Base-by-base conservation (phyloP, 2,888 invertebrate genomes). In the Autographa pulchrina region DNA sequence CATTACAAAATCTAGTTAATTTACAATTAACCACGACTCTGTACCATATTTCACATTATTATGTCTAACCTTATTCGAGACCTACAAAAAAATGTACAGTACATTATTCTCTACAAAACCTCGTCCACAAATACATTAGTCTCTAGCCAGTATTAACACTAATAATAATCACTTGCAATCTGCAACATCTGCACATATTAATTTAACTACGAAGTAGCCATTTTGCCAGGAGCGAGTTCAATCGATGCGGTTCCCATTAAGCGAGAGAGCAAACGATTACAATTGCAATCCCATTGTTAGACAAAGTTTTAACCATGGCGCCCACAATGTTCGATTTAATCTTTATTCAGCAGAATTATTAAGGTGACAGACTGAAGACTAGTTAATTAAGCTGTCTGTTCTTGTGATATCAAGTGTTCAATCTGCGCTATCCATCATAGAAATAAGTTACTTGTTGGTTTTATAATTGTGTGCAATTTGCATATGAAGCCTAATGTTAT, bases 231-330 rank as follows among this genome's bases (percentile, higher is more conserved):
- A 48, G n/a, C 48, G 48, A 48, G 48, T 48, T 48, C 48, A 48
- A 48, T 48, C 48, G 48, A n/a, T 48, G 48, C 48, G 48, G 48
- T 48, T 48, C 16, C n/a, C 2, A 48, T n/a, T 48, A 43, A 43
- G 2, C 43, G 48, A 7, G 16, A 48, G 48, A 48, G n/a, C 48
- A n/a, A 48, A 48, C 48, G 48, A 48, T 48, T n/a, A 48, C 48
- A 48, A 48, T 48, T 48, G 48, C n/a, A 48, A n/a, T n/a, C 48
- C 48, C n/a, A 48, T 48, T 48, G 48, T 48, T 48, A 48, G 48
- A 48, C n/a, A 5, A 48, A 48, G 48, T 48, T 48, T 48, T 48
- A 48, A 48, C 11, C 38, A 48, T 48, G 48, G 48, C n/a, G 48
- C 48, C 16, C 43, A n/a, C n/a, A 4, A 48, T n/a, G 16, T 48